Base-by-base conservation (phyloP, 2,113 vertebrate species). In the Smithornis capensis region DNA sequence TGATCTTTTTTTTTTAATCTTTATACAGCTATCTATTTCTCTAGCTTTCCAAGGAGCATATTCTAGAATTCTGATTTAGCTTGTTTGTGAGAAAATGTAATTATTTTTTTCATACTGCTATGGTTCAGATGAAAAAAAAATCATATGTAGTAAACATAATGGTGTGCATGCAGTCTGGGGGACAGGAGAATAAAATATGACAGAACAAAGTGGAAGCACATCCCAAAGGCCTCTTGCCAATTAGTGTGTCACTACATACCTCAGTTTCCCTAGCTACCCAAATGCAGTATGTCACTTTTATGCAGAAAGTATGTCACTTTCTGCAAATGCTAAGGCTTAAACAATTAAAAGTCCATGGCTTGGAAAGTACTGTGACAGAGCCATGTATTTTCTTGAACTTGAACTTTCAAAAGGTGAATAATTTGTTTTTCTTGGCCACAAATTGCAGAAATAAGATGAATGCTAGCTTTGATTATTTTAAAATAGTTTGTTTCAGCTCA, bases 341-440 rank as follows among this genome's bases (percentile, higher is more conserved):
- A 53, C 49, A 28, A 19, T 49, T 79, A 28, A 4, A 83, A 40
- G 70, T 40, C 19, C 14, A 6, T 24, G 15, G 6, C 53, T 89
- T 73, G 19, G 21, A 75, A 89, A 90, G 19, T 19, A 42, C 8
- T n/a, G 28, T n/a, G 35, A 27, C 7, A 71, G 23, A 80, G 29
- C 13, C 49, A 7, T 68, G 4, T 45, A 25, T 74, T 87, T 77
- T 55, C 49, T 92, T 82, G 21, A 65, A 45, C 22, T 44, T 60
- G 27, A 88, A 67, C 35, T 83, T 95, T 86, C 68, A 69, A 40
- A 87, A 92, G 21, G 28, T 44, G 35, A 76, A 62, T 67, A 83
- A 49, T 57, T 50, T 7, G 4, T 59, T 17, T 9, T 84, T 47
- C 35, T 31, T 57, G 59, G 55, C 67, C 62, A 44, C 22, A 52